Evolutionary conservation across 2,113 vertebrate species (phyloP), one percentile per base, ranked within the genome.

Genomic region (Leiothrix lutea): DNA sequence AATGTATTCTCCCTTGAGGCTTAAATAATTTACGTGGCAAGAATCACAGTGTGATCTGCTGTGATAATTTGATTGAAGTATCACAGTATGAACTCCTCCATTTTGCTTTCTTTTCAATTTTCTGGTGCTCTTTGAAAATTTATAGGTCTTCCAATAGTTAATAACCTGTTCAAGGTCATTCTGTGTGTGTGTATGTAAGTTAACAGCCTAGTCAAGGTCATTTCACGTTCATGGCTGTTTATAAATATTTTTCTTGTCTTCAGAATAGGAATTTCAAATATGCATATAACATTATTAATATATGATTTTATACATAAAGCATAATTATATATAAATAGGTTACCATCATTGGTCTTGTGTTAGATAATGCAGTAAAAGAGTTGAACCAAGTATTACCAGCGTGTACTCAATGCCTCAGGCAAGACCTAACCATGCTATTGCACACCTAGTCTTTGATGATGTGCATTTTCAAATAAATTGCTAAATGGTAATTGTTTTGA

Each of bases 21-120:
- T 84, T 96, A 88, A 92, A 87, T 90, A 80, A 90, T 96, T 94
- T 80, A 83, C 54, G 19, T 83, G 47, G 29, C 61, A 53, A 73
- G 77, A 75, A 45, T 47, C 58, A 31, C 91, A 77, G 33, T 89
- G 51, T 21, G 38, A 91, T 80, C 67, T 86, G 71, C 95, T 91
- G 47, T 48, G 81, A 38, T 80, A 48, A 60, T 40, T 79, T 78
- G 44, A 36, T 62, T 70, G 70, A 70, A 71, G 58, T 62, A 50
- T 48, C 45, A 24, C 78, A 67, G 77, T 82, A n/a, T 38, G 22
- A 92, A 50, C 40, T 44, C n/a, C 53, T 94, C 35, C 47, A 24
- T 66, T 78, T 89, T 75, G 38, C 36, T 70, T 95, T 80, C 51
- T 82, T 89, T 85, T 80, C 40, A 78, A 8, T 90, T 79, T 77